phyloP scores from a whole-genome alignment of 2,888 invertebrate genomes.

The Rhamphomyia laevipes region DNA sequence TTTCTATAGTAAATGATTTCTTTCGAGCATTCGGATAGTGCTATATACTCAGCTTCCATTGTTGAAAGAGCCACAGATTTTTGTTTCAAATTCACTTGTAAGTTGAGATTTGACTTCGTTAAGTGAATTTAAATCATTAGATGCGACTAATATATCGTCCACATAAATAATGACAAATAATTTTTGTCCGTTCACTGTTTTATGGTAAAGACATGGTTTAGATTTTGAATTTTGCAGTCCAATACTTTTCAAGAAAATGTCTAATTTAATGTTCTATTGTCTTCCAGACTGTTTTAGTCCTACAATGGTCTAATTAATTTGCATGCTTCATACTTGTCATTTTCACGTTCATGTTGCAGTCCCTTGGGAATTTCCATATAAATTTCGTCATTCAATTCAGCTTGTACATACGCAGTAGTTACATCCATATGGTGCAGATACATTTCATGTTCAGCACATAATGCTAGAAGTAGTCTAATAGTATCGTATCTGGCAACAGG shows the following conservation, averaged over 20 bases:
- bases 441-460: neutral
- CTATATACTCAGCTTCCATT: constrained; percentile 4
- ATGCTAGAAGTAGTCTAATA: neutral
- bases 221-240: neutral
- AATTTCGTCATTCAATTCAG: neutral
- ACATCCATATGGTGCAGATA: neutral
- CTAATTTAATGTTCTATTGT: neutral
- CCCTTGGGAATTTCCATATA: neutral
- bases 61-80: constrained; percentile 2
- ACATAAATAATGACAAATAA: neutral
- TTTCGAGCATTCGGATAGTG: neutral
- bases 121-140: neutral
- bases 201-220: neutral
- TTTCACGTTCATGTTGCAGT: neutral
- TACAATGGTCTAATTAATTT: neutral
- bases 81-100: neutral
- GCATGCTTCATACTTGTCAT: neutral
- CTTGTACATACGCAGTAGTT: neutral
- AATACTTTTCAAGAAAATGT: neutral
- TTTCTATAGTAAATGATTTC: neutral
- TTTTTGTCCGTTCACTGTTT: neutral
- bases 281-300: neutral
- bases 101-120: neutral
- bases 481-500: neutral
- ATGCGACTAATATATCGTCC: neutral